phyloP scores from a whole-genome alignment of 2,888 invertebrate genomes.

The Ypsolopha sequella region DNA sequence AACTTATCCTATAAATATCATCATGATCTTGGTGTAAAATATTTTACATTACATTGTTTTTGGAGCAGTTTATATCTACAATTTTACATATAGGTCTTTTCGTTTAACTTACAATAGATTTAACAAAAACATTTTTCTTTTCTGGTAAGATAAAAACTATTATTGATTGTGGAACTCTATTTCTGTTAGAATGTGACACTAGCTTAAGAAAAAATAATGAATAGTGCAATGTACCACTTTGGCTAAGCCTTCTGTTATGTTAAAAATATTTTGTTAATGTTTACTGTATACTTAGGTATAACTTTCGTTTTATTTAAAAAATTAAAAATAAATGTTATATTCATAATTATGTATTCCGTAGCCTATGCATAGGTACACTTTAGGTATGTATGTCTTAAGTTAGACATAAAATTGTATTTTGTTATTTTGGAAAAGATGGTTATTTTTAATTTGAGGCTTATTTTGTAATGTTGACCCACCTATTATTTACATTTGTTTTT shows the following conservation, averaged over 20 bases:
- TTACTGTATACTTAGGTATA: background rate
- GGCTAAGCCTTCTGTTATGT: conserved; percentile 56
- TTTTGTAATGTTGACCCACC: conserved; percentile 3
- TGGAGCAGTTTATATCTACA: too few relatives aligned
- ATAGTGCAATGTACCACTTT: conserved; percentile 54
- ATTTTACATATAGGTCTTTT: too few relatives aligned
- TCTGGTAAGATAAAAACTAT: too few relatives aligned
- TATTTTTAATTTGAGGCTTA: conserved; percentile 2
- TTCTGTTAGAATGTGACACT: background rate
- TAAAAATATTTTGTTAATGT: conserved; percentile 34
- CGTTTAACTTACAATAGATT: too few relatives aligned
- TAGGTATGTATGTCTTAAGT: too few relatives aligned
- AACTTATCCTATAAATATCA: too few relatives aligned
- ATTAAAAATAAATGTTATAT: background rate
- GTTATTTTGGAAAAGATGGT: background rate
- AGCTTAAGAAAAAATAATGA: background rate
- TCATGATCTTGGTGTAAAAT: too few relatives aligned
- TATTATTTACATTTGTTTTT: conserved; percentile 5
- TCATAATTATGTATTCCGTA: too few relatives aligned
- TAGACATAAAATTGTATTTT: background rate
- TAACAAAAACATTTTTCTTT: too few relatives aligned
- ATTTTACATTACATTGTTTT: too few relatives aligned
- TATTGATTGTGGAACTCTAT: background rate
- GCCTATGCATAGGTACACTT: too few relatives aligned
- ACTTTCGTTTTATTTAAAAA: background rate